Evolutionary conservation across 1,140 invertebrate species (phyloP).

Genomic region (Drosophila prosaltans): DNA sequence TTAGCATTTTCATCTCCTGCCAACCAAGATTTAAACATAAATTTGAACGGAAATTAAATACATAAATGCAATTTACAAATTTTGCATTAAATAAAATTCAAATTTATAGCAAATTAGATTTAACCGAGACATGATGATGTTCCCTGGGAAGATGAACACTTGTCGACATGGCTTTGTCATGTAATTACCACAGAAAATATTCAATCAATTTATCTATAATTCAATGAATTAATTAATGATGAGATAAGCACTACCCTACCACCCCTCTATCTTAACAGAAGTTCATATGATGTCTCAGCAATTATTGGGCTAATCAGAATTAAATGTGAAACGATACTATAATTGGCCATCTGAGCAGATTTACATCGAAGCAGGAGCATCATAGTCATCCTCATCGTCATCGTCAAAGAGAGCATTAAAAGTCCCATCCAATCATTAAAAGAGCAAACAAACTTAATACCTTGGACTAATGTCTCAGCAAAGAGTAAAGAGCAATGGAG

Average conservation of each 20-base stretch:
- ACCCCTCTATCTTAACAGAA: neutral
- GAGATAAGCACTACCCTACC: neutral
- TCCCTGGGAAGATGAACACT: conserved; percentile 1
- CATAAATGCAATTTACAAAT: neutral
- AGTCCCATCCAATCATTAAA: conserved; percentile 48
- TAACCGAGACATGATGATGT: neutral
- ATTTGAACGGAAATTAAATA: conserved; percentile 12
- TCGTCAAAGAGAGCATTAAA: neutral
- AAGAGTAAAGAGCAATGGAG: conserved; percentile 19
- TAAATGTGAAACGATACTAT: conserved; percentile 61
- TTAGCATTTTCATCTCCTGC: neutral
- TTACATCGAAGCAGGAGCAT: too few relatives aligned
- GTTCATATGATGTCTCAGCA: conserved; percentile 37
- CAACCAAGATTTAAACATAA: neutral
- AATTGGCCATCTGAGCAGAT: conserved; percentile 34
- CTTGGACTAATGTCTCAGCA: conserved; percentile 33
- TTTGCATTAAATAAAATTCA: conserved; percentile 1
- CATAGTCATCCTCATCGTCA: conserved; percentile 7
- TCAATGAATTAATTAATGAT: conserved; percentile 15
- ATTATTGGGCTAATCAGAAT: conserved; percentile 70
- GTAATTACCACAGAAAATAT: conserved; percentile 14
- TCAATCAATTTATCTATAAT: conserved; percentile 21
- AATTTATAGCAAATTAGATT: neutral
- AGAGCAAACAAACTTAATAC: conserved; percentile 68
- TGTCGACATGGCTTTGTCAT: neutral